Conservation (phyloP, 2,113 vertebrate genomes). For the Myotis davidii region DNA sequence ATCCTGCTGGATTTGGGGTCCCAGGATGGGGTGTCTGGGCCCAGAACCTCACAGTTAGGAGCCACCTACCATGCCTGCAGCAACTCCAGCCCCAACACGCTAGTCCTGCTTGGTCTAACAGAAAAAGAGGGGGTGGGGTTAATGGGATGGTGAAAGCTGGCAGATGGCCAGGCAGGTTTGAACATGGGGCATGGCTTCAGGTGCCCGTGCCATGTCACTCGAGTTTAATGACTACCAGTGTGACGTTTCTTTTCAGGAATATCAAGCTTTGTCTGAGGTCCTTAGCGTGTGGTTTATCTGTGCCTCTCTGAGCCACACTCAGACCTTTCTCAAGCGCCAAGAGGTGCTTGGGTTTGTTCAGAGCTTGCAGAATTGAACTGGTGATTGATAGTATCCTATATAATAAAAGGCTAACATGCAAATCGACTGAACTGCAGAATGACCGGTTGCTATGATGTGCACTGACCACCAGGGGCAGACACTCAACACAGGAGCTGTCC, state of each 20-base stretch:
- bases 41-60: not conserved
- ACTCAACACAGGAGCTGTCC: too few species aligned
- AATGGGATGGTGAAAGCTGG: not conserved
- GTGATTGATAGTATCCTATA: not conserved
- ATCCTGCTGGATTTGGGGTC: not conserved
- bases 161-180: not conserved
- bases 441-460: too few species aligned
- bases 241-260: not conserved
- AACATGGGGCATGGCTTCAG: not conserved
- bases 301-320: not conserved
- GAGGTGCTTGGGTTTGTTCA: not conserved
- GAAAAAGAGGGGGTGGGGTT: not conserved
- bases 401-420: too few species aligned
- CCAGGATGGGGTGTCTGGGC: not conserved
- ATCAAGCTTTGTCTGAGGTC: not conserved
- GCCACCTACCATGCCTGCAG: too few species aligned
- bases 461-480: too few species aligned
- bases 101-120: not conserved
- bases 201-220: not conserved
- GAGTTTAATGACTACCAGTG: not conserved
- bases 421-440: too few species aligned
- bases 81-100: accelerated
- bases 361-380: not conserved
- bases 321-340: not conserved
- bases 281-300: not conserved